Conservation (phyloP, 2,888 invertebrate genomes). For the Agrochola litura region DNA sequence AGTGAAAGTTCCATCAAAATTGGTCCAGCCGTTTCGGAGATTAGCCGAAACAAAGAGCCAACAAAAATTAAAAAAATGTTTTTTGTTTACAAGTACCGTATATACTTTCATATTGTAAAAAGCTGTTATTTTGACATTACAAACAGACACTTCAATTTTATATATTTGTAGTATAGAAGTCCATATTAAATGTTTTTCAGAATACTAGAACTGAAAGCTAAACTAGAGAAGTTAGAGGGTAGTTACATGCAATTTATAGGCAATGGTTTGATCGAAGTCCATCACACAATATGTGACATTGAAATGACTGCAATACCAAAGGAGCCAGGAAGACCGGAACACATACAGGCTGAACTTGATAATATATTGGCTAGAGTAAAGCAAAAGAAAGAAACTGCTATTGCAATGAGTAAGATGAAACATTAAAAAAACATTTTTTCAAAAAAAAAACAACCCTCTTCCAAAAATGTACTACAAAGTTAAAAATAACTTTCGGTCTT, state of each 20-base stretch:
- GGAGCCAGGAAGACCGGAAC: constrained; percentile 67
- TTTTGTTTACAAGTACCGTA: no score
- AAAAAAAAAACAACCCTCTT: not conserved
- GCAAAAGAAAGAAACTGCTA: constrained; percentile 62
- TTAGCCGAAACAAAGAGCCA: no score
- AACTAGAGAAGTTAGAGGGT: constrained; percentile 75
- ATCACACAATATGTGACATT: constrained; percentile 73
- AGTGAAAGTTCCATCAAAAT: no score
- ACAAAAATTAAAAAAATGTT: no score
- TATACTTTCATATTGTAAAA: no score
- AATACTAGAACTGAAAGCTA: constrained; percentile 79
- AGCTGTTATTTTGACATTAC: no score
- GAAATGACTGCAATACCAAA: constrained; percentile 72
- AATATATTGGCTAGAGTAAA: constrained; percentile 67
- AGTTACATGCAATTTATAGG: constrained; percentile 75
- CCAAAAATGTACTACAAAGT: no score
- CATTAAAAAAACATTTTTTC: not conserved
- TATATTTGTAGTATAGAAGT: no score
- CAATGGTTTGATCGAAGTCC: constrained; percentile 72
- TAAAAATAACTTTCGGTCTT: no score
- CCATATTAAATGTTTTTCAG: constrained; percentile 61
- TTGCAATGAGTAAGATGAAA: constrained; percentile 46
- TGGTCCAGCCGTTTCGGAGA: no score
- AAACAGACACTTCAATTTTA: no score
- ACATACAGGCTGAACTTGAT: constrained; percentile 68